These are phyloP conservation scores for Abscondita cerata DNA, from an alignment of 2,888 invertebrate genomes.

Conservation along the genomic window DNA sequence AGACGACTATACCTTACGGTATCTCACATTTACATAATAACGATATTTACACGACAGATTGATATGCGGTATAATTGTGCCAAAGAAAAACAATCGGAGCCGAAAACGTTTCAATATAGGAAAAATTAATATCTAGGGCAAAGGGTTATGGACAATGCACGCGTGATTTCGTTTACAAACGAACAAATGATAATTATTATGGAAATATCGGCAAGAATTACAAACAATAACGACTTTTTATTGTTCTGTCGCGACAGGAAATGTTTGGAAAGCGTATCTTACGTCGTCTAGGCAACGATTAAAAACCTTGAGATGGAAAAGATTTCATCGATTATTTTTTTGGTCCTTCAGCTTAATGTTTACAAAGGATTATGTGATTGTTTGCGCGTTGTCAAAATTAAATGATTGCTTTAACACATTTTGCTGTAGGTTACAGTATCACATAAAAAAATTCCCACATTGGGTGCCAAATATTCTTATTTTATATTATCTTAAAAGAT, in stretches of 20 bases:
- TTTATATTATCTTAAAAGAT: too few species aligned
- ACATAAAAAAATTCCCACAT: too few species aligned
- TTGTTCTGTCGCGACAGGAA: conserved; percentile 27
- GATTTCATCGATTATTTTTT: conserved; percentile 19
- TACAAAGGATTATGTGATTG: conserved; percentile 2
- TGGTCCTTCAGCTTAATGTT: conserved; percentile 5
- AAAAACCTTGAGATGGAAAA: conserved; percentile 11
- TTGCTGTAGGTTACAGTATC: too few species aligned
- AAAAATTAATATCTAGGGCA: too few species aligned
- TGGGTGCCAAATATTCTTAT: too few species aligned
- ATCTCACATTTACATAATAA: conserved; percentile 17
- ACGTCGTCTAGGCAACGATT: conserved; percentile 20
- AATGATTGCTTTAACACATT: neutral
- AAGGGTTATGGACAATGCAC: too few species aligned
- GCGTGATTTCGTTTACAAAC: too few species aligned
- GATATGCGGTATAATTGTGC: too few species aligned
- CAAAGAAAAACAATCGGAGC: too few species aligned
- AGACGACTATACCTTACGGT: conserved; percentile 23
- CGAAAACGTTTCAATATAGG: too few species aligned
- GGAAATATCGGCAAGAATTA: conserved; percentile 19
- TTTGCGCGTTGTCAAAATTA: conserved; percentile 3
- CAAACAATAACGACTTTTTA: conserved; percentile 20
- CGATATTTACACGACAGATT: too few species aligned
- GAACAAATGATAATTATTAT: conserved; percentile 18
- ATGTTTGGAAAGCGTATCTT: conserved; percentile 6